Conservation (phyloP, 1,140 invertebrate genomes). For the Leptonema lineaticorne region DNA sequence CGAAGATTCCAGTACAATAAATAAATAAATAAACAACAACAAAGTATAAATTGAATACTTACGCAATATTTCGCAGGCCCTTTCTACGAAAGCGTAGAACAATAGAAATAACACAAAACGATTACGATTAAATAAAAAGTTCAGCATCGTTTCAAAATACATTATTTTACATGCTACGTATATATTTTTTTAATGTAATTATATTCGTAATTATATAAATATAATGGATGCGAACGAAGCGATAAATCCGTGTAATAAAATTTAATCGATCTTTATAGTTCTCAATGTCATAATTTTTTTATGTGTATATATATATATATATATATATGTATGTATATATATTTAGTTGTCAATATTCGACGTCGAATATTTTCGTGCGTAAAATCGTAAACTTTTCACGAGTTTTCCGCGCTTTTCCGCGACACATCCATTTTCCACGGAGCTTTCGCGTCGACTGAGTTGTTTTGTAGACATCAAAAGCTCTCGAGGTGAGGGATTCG, state of each 20-base stretch:
- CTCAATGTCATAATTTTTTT: background rate
- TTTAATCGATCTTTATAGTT: background rate
- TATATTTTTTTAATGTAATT: no score
- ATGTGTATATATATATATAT: no score
- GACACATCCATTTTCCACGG: constrained; percentile 30
- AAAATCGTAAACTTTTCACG: constrained; percentile 3
- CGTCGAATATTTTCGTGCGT: background rate
- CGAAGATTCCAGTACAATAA: background rate
- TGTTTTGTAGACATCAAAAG: no score
- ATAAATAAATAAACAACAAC: no score
- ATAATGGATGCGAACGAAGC: background rate
- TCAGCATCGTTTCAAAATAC: background rate
- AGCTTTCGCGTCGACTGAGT: constrained; percentile 37
- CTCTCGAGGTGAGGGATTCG: constrained; percentile 25
- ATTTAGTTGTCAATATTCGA: no score
- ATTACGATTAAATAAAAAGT: constrained; percentile 14
- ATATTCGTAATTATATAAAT: background rate
- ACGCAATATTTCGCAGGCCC: constrained; percentile 35
- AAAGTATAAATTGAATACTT: no score
- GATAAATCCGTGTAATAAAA: no score
- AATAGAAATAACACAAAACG: constrained; percentile 24
- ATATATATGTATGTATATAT: no score
- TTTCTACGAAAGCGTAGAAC: constrained; percentile 26
- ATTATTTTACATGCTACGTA: no score
- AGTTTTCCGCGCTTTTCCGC: constrained; percentile 11